phyloP scores from a whole-genome alignment of 2,797 vertebrate species.

The Liparis tanakae region DNA sequence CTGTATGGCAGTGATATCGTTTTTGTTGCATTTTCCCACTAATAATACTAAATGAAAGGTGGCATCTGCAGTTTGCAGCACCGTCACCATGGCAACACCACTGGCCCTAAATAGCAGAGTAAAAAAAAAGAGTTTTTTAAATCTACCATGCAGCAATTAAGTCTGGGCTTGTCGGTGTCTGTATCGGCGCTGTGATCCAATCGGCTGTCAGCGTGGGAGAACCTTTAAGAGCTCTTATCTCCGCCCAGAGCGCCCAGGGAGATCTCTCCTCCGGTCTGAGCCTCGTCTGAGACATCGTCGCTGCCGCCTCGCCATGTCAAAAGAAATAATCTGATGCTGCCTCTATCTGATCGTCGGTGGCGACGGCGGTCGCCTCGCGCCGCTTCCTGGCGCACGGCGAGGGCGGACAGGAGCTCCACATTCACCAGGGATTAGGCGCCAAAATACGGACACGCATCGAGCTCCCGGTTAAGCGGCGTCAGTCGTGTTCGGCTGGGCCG shows the following conservation, averaged over 20 bases:
- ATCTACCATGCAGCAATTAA: constrained; percentile 36
- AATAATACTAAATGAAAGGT: constrained; percentile 13
- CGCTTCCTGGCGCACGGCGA: constrained; percentile 11
- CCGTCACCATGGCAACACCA: constrained; percentile 61
- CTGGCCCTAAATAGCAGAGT: constrained; percentile 25
- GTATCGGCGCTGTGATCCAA: constrained; percentile 32
- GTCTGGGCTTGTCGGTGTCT: constrained; percentile 23
- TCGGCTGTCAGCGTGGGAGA: constrained; percentile 29
- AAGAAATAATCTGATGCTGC: constrained; percentile 49
- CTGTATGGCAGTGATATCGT: not conserved
- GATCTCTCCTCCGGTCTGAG: not conserved
- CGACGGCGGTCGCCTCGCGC: constrained; percentile 44
- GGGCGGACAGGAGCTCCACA: constrained; percentile 10
- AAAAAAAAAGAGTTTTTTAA: constrained; percentile 2
- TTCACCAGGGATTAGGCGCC: not conserved
- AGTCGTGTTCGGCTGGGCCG: constrained; percentile 17
- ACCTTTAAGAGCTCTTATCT: constrained; percentile 53
- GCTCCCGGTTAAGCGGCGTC: constrained; percentile 26
- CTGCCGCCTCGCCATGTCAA: constrained; percentile 17
- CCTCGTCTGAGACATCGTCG: constrained; percentile 28
- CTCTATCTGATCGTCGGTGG: constrained; percentile 53
- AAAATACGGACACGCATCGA: constrained; percentile 22
- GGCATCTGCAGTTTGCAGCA: constrained; percentile 21
- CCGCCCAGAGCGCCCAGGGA: not conserved
- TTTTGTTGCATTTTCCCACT: not conserved